phyloP scores from a whole-genome alignment of 92 coral and sea anemone genomes.

The Heteractis magnifica region DNA sequence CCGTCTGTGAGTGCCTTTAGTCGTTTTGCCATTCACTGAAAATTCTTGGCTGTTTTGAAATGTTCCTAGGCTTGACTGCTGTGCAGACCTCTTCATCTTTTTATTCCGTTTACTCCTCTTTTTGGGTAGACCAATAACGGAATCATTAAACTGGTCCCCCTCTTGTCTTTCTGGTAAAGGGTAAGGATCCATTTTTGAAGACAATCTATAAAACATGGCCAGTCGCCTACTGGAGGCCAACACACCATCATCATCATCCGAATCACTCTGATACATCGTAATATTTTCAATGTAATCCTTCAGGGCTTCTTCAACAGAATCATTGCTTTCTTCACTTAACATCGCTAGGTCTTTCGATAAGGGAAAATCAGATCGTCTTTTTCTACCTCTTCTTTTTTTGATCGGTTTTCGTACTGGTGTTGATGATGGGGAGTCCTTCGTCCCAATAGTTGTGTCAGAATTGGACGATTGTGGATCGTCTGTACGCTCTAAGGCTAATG shows the following conservation, averaged over 20 bases:
- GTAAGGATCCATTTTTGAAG: constrained; percentile 65
- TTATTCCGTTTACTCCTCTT: constrained; percentile 80
- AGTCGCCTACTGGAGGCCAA: constrained; percentile 61
- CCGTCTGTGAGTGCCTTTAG: constrained; percentile 1
- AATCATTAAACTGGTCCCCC: constrained; percentile 73
- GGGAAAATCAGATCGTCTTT: constrained; percentile 85
- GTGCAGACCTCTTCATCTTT: constrained; percentile 61
- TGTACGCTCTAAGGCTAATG: constrained; percentile 69
- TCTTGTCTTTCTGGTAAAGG: constrained; percentile 80
- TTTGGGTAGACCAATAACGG: constrained; percentile 55
- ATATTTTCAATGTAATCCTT: constrained; percentile 95
- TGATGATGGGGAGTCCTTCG: constrained; percentile 78
- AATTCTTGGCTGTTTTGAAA: constrained; percentile 30
- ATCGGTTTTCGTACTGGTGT: constrained; percentile 73
- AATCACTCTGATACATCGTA: constrained; percentile 86
- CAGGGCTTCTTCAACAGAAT: constrained; percentile 92
- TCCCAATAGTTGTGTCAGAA: constrained; percentile 81
- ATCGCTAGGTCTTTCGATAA: constrained; percentile 75
- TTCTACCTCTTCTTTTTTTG: constrained; percentile 83
- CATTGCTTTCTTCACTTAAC: constrained; percentile 89
- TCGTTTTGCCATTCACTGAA: constrained; percentile 12
- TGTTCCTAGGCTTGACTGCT: background rate
- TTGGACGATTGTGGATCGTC: constrained; percentile 80
- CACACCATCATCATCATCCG: constrained; percentile 76
- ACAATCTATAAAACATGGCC: constrained; percentile 51